These are phyloP conservation scores for Oreonectes daqikongensis DNA, from an alignment of 2,797 vertebrate genomes.

Conservation along the genomic window DNA sequence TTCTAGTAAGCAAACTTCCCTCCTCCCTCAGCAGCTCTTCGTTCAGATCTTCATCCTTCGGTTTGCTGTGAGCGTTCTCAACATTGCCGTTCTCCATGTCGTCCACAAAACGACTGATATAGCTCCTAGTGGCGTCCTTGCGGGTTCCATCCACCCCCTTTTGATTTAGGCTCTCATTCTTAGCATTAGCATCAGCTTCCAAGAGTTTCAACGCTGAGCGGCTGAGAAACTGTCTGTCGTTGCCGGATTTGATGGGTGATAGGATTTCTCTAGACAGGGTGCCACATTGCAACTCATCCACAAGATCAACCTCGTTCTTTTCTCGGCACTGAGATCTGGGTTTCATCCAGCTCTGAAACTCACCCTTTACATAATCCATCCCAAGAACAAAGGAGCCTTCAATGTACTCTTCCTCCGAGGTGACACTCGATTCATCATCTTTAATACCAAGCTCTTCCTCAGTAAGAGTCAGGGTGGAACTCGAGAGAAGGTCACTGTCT, in stretches of 20 bases:
- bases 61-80: slow-evolving; percentile 73
- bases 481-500: slow-evolving; percentile 94
- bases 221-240: slow-evolving; percentile 74
- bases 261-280: slow-evolving; percentile 69
- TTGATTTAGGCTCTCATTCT: slow-evolving; percentile 63
- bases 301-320: slow-evolving; percentile 79
- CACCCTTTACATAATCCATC: slow-evolving; percentile 91
- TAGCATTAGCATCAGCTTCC: slow-evolving; percentile 77
- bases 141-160: slow-evolving; percentile 68
- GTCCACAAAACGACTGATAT: slow-evolving; percentile 81
- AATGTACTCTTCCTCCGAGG: slow-evolving; percentile 88
- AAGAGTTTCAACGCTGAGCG: slow-evolving; percentile 69
- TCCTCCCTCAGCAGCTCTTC: slow-evolving; percentile 73
- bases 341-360: slow-evolving; percentile 90
- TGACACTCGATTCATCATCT: slow-evolving; percentile 85
- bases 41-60: slow-evolving; percentile 69
- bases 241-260: slow-evolving; percentile 68
- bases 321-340: slow-evolving; percentile 79
- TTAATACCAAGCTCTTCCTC: slow-evolving; percentile 93
- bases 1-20: slow-evolving; percentile 72
- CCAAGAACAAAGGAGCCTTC: slow-evolving; percentile 86
- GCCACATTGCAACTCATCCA: slow-evolving; percentile 83
- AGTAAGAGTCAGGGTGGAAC: slow-evolving; percentile 94
- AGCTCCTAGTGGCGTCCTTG: slow-evolving; percentile 71
- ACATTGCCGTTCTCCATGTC: slow-evolving; percentile 96